Evolutionary conservation across 1,140 invertebrate genomes (phyloP), one percentile per base, ranked within the genome.

Genomic region (Maniola jurtina): DNA sequence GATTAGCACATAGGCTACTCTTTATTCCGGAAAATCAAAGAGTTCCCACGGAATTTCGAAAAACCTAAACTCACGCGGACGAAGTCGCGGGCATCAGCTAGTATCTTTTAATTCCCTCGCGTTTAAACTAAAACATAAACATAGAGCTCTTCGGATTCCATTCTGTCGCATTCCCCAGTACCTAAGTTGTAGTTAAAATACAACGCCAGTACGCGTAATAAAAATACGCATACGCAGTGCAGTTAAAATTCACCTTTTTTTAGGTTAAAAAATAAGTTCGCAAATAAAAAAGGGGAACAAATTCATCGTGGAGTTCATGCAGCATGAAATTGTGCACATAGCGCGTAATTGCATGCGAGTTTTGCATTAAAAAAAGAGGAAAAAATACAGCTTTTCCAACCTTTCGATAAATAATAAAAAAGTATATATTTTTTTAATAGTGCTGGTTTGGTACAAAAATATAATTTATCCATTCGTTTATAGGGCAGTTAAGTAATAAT

Each of bases 191-290:
- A 45, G 5, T 45, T 3, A 38, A 38, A 38, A 38, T 11, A 38
- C 38, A n/a, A 11, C 42, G 13, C 10, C 6, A n/a, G 42, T 11
- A 45, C 10, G 13, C 5, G 5, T 45, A 13, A 45, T 45, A n/a
- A 45, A 45, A 45, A 45, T 25, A 25, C 25, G 25, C 1, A 45
- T 45, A n/a, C 10, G 42, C 42, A 45, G 11, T 45, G 42, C 42
- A 45, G 42, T 45, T 45, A n/a, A 45, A 45, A 45, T 45, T 11
- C 42, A 45, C 6, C 42, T 45, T 45, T 45, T 42, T 45, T 1
- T 45, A 45, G 42, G 42, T 45, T 45, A 45, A 45, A 45, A 45
- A 45, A 45, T 45, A 45, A 45, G 42, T 45, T 45, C 13, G 42
- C 42, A 45, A 45, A 45, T 45, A 45, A 13, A 45, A 45, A 45